phyloP scores from a whole-genome alignment of 1,140 invertebrate species.

The Mycetomoellerius zeteki region DNA sequence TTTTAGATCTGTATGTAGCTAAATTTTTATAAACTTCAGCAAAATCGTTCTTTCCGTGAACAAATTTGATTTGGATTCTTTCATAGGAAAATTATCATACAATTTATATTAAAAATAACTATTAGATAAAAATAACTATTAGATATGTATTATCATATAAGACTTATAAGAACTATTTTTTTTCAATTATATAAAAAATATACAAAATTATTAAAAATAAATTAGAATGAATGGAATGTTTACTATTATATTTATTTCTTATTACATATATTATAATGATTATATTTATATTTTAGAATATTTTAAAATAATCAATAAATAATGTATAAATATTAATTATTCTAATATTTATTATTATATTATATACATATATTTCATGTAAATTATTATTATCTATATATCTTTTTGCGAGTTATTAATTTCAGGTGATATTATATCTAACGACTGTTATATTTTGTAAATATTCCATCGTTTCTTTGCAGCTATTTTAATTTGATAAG shows the following conservation, averaged over 20 bases:
- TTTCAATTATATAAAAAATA: not conserved
- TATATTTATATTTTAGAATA: not conserved
- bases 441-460: no score
- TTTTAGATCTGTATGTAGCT: no score
- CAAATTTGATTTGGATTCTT: not conserved
- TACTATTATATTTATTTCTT: no score
- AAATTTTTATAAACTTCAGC: no score
- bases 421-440: not conserved
- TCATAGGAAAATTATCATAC: not conserved
- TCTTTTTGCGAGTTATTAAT: not conserved
- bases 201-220: not conserved
- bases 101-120: not conserved
- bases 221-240: not conserved
- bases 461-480: not conserved
- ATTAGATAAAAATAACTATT: not conserved
- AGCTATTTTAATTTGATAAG: not conserved
- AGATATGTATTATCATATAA: not conserved
- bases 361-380: not conserved
- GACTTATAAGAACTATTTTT: not conserved
- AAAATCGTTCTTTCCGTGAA: not conserved
- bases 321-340: not conserved
- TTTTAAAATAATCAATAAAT: not conserved
- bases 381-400: not conserved
- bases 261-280: no score
- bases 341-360: not conserved